phyloP scores from a whole-genome alignment of 2,888 invertebrate species.

The Drosophila lutescens region DNA sequence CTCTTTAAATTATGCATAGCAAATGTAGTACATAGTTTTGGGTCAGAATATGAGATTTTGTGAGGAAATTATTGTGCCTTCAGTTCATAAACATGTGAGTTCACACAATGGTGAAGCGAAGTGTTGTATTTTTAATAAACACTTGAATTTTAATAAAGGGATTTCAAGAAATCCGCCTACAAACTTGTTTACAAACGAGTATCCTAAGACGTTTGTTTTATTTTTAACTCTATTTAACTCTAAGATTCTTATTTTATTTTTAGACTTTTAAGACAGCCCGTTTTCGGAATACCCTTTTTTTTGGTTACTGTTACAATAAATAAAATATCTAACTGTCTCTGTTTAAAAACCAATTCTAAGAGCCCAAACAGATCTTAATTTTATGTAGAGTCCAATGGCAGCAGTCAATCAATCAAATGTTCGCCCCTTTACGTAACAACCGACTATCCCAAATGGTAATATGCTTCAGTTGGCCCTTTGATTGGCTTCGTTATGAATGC shows the following conservation, averaged over 20 bases:
- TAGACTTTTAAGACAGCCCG: too few species aligned
- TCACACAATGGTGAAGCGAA: background rate
- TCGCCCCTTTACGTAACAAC: background rate
- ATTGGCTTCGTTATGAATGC: slow-evolving; percentile 10
- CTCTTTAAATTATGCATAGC: slow-evolving; percentile 14
- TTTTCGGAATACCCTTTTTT: too few species aligned
- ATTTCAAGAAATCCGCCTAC: background rate
- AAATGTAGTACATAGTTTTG: background rate
- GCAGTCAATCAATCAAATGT: slow-evolving; percentile 7
- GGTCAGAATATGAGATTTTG: background rate
- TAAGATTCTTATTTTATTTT: too few species aligned
- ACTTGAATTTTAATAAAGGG: background rate
- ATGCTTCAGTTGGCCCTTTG: slow-evolving; percentile 1
- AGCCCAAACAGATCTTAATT: background rate
- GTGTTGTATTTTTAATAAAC: background rate
- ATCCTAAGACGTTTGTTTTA: too few species aligned
- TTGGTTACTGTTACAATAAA: too few species aligned
- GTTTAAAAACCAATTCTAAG: too few species aligned
- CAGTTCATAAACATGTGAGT: too few species aligned
- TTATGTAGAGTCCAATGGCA: background rate
- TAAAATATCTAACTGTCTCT: too few species aligned
- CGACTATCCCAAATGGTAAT: slow-evolving; percentile 10
- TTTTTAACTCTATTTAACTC: too few species aligned
- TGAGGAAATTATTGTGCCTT: too few species aligned
- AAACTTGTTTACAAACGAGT: too few species aligned